Conservation (phyloP, 2,888 invertebrate species). For the Chalcosyrphus nemorum region DNA sequence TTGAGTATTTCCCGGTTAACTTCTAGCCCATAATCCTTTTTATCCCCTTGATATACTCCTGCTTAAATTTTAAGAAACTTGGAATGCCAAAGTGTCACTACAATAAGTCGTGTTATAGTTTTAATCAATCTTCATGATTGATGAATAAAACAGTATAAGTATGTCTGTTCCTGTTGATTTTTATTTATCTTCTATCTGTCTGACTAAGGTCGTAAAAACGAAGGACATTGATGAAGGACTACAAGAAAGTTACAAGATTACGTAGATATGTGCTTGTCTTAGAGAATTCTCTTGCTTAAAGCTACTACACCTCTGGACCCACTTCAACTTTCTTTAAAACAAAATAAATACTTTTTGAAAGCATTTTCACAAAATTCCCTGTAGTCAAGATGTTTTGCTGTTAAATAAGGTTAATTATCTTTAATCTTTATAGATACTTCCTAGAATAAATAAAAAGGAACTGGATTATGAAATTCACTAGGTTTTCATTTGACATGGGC, state of each 20-base stretch:
- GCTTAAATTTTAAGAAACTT: not conserved
- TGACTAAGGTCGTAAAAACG: not conserved
- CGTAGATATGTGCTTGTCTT: not conserved
- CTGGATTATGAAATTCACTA: not conserved
- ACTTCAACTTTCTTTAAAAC: not conserved
- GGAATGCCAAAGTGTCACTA: not conserved
- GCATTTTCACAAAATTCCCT: not conserved
- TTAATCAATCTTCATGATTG: slow-evolving; percentile 42
- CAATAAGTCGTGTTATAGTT: slow-evolving; percentile 20
- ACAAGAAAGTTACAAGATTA: slow-evolving; percentile 8
- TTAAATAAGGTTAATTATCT: slow-evolving; percentile 10
- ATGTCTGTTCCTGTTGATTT: slow-evolving; percentile 22
- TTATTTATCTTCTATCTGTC: slow-evolving; percentile 2
- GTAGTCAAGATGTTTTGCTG: not conserved
- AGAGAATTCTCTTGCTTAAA: not conserved
- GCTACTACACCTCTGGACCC: not conserved
- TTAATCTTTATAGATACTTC: not conserved
- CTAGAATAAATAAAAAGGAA: not conserved
- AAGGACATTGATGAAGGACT: slow-evolving; percentile 39
- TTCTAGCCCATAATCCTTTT: slow-evolving; percentile 7
- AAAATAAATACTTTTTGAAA: not conserved
- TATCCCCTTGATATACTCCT: not conserved
- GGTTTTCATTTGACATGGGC: not conserved
- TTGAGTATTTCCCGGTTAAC: not conserved
- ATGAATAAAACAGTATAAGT: slow-evolving; percentile 25